Percentiles rank a stretch among this genome's conserved stretches.
Evolutionary conservation across 2,888 invertebrate species (phyloP).

Genomic region (Eupithecia pulchellata): DNA sequence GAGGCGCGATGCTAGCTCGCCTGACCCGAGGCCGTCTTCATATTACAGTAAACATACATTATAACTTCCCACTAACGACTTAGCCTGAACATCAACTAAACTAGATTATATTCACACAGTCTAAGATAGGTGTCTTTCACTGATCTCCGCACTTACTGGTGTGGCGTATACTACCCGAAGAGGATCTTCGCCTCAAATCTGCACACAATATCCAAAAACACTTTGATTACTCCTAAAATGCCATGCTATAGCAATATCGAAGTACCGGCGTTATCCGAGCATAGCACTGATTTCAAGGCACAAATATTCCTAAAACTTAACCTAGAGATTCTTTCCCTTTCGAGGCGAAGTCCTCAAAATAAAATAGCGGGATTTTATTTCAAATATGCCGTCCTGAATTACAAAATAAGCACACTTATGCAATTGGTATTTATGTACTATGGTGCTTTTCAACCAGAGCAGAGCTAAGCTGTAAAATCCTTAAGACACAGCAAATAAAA

Average conservation of each 20-base stretch:
- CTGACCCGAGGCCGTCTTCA: slow-evolving; percentile 71
- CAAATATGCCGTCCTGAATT: background rate
- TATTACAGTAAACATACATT: slow-evolving; percentile 74
- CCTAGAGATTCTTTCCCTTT: background rate
- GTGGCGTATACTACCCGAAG: background rate
- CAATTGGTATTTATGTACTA: background rate
- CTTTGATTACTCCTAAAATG: background rate
- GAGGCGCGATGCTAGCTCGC: slow-evolving; percentile 77
- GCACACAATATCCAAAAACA: background rate
- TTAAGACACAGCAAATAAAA: background rate
- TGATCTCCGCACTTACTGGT: slow-evolving; percentile 22
- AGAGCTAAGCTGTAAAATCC: background rate
- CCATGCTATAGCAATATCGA: background rate
- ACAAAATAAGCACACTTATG: background rate
- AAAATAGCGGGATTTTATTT: background rate
- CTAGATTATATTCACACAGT: background rate
- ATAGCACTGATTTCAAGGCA: background rate
- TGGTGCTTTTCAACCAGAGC: background rate
- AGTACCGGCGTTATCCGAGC: background rate
- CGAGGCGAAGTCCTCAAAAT: too few species aligned
- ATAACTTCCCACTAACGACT: slow-evolving; percentile 34
- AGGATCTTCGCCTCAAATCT: background rate
- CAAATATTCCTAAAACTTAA: background rate
- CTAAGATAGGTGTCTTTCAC: slow-evolving; percentile 30
- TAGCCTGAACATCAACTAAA: slow-evolving; percentile 22